Evolutionary conservation across 2,888 invertebrate species (phyloP), one percentile per base, ranked within the genome.

Genomic region (Boloria euphrosyne): DNA sequence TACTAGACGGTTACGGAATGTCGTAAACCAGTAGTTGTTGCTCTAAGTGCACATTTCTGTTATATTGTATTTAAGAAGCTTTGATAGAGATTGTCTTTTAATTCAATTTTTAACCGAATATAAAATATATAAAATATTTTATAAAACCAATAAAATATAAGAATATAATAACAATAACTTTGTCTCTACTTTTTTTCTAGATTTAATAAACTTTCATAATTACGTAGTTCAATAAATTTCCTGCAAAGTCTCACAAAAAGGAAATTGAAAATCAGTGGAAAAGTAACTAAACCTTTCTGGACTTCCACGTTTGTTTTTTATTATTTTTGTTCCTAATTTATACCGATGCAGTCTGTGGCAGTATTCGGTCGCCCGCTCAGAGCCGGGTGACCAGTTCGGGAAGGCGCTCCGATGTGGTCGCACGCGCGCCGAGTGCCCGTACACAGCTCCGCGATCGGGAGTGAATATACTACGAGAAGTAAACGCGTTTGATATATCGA

Each of bases 401-500:
- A 83, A 84, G 81, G 85, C 86, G 87, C 87, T 80, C 84, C 86
- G 85, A 86, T 85, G 90, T 74, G 81, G 84, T 84, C 79, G 88
- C 83, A 89, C 89, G 90, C 71, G 81, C 76, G 78, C 78, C 80
- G 80, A 80, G 80, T 80, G 76, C 75, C 75, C 76, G 75, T 74
- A 74, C 66, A 73, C 80, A 82, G 78, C 76, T 78, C 81, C 81
- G 87, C 81, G 84, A 77, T 83, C 88, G 87, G 88, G 89, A 85
- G 85, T 87, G 86, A 75, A 58, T 50, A 50, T 31, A n/a, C 51
- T 27, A 65, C 22, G 17, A 52, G 78, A 76, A 81, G 79, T 76
- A 75, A 78, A 79, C 74, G 76, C 76, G 79, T 79, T 81, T 74
- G 73, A 75, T 77, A 75, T 46, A 57, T 38, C 75, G 78, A 80